Evolutionary conservation across 2,888 invertebrate species (phyloP).

Genomic region (Calliopum simillimum): DNA sequence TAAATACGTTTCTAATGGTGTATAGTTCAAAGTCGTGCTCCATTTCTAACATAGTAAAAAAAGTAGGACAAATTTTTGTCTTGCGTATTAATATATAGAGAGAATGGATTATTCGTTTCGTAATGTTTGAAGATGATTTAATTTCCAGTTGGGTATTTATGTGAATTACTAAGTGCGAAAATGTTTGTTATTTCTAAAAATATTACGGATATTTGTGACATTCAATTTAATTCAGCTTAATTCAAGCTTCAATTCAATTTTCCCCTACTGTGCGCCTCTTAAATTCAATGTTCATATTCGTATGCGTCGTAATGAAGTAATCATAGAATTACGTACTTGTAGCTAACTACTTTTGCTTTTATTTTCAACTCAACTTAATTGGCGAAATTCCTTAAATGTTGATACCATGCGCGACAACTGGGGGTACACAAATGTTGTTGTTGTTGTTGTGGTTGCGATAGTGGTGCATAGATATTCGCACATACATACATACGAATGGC

Average conservation of each 20-base stretch:
- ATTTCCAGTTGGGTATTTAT: background rate
- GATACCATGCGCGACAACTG: background rate
- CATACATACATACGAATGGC: background rate
- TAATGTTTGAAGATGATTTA: no score
- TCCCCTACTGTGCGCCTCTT: background rate
- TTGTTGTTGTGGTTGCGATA: background rate
- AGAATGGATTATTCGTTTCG: no score
- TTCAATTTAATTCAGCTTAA: background rate
- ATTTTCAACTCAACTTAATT: slow-evolving; percentile 13
- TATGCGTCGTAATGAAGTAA: background rate
- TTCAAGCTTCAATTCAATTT: background rate
- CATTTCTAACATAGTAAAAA: no score
- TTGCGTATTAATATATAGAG: no score
- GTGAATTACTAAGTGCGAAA: background rate
- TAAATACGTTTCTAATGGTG: no score
- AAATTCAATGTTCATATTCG: background rate
- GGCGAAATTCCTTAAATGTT: slow-evolving; percentile 20
- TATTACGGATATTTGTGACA: background rate
- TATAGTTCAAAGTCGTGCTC: no score
- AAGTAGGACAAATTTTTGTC: no score
- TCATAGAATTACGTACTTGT: background rate
- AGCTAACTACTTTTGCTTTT: slow-evolving; percentile 4
- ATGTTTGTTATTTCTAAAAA: background rate
- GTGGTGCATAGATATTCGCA: background rate
- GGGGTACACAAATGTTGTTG: background rate